Evolutionary conservation across 2,113 vertebrate genomes (phyloP), one percentile per base, ranked within the genome.

Genomic region (Dipodomys stephensi): DNA sequence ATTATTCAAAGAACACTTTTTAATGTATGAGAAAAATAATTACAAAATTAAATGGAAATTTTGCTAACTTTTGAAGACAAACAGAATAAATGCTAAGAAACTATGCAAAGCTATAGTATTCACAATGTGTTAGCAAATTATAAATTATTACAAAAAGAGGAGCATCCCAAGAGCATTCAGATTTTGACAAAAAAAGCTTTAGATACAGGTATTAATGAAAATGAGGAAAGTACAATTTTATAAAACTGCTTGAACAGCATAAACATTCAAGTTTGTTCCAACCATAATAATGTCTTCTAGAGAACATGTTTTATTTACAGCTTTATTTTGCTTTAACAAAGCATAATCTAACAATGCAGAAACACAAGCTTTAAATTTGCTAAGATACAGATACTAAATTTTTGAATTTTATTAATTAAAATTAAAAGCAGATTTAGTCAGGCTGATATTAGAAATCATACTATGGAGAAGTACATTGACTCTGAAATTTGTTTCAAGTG

Each of bases 81-180:
- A 88, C 18, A 93, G 0, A 92, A 60, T 46, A 95, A 95, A 94
- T 15, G 65, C 87, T 49, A 25, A 97, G 92, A 97, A 94, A 71
- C 0, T 84, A 96, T 83, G 16, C n/a, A 78, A 94, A 94, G 12
- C 88, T 32, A 0, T 60, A 44, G 9, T 94, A 19, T 78, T 96
- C 84, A 8, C 27, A 93, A 22, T 93, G 15, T 32, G 30, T 4
- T 94, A 69, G 71, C 18, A 96, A 97, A 95, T 97, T 95, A 57
- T 28, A 94, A 93, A 44, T 93, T 88, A 91, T 39, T 11, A 91
- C 19, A 81, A 86, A 62, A 84, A 88, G 23, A 25, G 87, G n/a
- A 88, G 68, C 53, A 57, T 57, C 53, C 49, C 53, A 57, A 13
- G 15, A 57, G 53, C 53, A 13, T 57, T 86, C 27, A 49, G 39